Conservation (phyloP, 2,888 invertebrate species). For the Lymantria monacha region DNA sequence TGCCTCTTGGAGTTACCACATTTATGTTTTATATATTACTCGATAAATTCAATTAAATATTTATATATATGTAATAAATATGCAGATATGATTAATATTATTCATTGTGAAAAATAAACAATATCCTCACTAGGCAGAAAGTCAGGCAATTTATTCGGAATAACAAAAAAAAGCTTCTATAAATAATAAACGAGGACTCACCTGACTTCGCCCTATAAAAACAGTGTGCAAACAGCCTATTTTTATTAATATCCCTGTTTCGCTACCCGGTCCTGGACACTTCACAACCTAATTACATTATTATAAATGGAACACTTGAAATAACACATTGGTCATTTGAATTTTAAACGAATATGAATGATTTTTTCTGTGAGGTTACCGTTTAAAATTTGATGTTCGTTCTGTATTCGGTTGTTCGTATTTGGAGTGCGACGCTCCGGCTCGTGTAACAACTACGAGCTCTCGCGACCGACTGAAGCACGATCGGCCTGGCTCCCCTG, state of each 20-base stretch:
- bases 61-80: too few species aligned
- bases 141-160: slow-evolving; percentile 23
- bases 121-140: slow-evolving; percentile 9
- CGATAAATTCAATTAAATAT: too few species aligned
- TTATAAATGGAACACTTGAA: slow-evolving; percentile 32
- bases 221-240: slow-evolving; percentile 43
- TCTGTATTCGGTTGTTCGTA: slow-evolving; percentile 39
- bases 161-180: slow-evolving; percentile 31
- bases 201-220: slow-evolving; percentile 39
- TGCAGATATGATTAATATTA: too few species aligned
- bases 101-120: background rate
- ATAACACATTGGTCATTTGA: slow-evolving; percentile 15
- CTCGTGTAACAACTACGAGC: slow-evolving; percentile 41
- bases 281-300: slow-evolving; percentile 48
- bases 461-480: slow-evolving; percentile 60
- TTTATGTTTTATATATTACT: too few species aligned
- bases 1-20: too few species aligned
- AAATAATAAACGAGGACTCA: slow-evolving; percentile 47
- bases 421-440: slow-evolving; percentile 18
- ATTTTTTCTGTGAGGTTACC: slow-evolving; percentile 27
- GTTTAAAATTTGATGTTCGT: slow-evolving; percentile 24
- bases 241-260: slow-evolving; percentile 48
- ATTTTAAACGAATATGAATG: slow-evolving; percentile 13
- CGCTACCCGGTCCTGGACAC: slow-evolving; percentile 41
- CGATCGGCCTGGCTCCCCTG: slow-evolving; percentile 38